phyloP scores from a whole-genome alignment of 2,113 vertebrate species.

The Gasterosteus nipponicus region DNA sequence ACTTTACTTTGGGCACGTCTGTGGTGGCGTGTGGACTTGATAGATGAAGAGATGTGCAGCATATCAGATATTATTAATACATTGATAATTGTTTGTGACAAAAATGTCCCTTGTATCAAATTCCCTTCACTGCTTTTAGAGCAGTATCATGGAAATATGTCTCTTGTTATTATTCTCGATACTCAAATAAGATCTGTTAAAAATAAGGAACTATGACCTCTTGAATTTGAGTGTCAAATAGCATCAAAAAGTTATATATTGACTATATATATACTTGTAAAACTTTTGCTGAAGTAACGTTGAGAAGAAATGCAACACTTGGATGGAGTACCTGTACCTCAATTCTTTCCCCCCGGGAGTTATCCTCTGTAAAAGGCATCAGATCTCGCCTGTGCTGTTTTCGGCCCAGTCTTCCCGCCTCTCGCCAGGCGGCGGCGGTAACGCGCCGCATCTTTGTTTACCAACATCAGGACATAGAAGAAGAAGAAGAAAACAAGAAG shows the following conservation, averaged over 20 bases:
- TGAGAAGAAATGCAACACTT: no score
- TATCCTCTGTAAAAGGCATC: neutral
- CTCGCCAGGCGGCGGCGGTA: constrained; percentile 39
- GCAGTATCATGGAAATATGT: neutral
- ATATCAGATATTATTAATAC: neutral
- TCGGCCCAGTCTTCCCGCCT: neutral
- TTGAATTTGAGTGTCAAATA: neutral
- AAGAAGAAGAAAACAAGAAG: constrained; percentile 21
- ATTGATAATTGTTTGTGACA: neutral
- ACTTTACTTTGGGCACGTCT: constrained; percentile 6
- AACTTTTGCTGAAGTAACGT: neutral
- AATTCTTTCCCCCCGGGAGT: neutral
- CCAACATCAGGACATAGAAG: neutral
- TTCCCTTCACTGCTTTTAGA: neutral
- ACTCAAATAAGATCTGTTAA: neutral
- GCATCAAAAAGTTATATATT: no score
- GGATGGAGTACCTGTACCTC: neutral
- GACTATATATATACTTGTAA: neutral
- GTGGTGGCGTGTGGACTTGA: neutral
- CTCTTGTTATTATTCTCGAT: neutral
- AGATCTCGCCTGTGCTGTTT: no score
- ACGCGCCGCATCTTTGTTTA: accelerated
- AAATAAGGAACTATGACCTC: neutral
- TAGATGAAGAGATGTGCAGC: neutral
- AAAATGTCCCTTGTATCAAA: neutral